Evolutionary conservation across 2,888 invertebrate genomes (phyloP), one percentile per base, ranked within the genome.

Genomic region (Noctuana brunneofusca): DNA sequence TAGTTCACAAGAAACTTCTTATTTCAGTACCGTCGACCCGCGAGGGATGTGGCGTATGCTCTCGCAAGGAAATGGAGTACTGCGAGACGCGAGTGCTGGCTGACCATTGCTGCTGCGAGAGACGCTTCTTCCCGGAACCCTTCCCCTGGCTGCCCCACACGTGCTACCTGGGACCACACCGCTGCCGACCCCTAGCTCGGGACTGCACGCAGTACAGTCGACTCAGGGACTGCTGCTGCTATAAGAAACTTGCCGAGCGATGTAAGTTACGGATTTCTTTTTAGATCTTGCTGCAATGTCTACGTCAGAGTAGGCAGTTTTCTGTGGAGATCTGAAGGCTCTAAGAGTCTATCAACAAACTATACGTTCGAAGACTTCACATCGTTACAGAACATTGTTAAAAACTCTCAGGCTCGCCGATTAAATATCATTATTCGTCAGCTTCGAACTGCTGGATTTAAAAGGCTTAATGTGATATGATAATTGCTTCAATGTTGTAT

Each of bases 71-170:
- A 83, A 84, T 92, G 73, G 89, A 87, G 72, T 95, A 95, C 83
- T 95, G 95, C 82, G 85, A 89, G 72, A 89, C 93, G 67, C 87
- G 87, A 22, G 92, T 93, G 73, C 89, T 95, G 69, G 84, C 85
- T 9, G 89, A 89, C 82, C 89, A 90, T 84, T 89, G 89, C 81
- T 89, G 90, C 81, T 90, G 89, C 81, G 89, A 90, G 79, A 93
- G 94, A 69, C 91, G 90, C 75, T 90, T 92, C 78, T 89, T 92
- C 76, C 92, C 92, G 63, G 95, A 95, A 86, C 92, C 93, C 38
- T 93, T 95, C 76, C 93, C 93, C 20, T 95, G 93, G 88, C 92
- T 95, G 69, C 94, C 94, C 68, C 95, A 95, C 84, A 93, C 93
- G 1, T 95, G 95, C 84, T 94, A 93, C 83, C 75, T 93, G 72